These are phyloP conservation scores for Pseudotriccus pelzelni DNA, from an alignment of 2,797 vertebrate species.

Conservation along the genomic window DNA sequence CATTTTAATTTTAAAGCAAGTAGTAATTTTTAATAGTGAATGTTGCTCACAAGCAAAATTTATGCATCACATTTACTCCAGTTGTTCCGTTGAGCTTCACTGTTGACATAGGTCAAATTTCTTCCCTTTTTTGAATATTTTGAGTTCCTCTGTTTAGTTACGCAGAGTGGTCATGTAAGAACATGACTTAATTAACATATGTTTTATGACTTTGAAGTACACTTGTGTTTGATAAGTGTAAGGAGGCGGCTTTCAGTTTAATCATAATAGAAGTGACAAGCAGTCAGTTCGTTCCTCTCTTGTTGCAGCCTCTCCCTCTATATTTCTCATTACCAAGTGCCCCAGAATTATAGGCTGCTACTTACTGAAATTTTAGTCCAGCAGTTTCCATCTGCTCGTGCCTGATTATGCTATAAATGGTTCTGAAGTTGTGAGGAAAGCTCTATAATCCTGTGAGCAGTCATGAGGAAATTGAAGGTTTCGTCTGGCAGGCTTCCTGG, in stretches of 20 bases:
- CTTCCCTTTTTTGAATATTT: background rate
- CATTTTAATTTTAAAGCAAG: background rate
- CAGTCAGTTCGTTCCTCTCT: background rate
- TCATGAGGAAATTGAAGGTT: constrained; percentile 17
- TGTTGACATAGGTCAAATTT: background rate
- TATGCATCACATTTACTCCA: background rate
- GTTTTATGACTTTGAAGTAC: background rate
- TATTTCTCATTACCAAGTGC: background rate
- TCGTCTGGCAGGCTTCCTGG: background rate
- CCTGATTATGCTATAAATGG: background rate
- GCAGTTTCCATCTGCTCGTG: background rate
- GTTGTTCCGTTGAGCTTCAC: background rate
- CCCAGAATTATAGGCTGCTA: constrained; percentile 3
- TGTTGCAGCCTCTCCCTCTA: background rate
- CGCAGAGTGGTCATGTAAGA: background rate
- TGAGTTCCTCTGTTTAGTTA: background rate
- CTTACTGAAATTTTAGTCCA: background rate
- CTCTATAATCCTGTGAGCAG: constrained; percentile 14
- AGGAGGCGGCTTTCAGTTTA: background rate
- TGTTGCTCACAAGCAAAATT: background rate
- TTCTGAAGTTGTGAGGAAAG: constrained; percentile 11
- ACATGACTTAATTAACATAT: background rate
- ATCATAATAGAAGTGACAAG: background rate
- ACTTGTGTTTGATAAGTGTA: background rate
- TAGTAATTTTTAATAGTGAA: background rate